These are phyloP conservation scores for Cichladusa arquata DNA, from an alignment of 2,113 vertebrate species.

Conservation along the genomic window DNA sequence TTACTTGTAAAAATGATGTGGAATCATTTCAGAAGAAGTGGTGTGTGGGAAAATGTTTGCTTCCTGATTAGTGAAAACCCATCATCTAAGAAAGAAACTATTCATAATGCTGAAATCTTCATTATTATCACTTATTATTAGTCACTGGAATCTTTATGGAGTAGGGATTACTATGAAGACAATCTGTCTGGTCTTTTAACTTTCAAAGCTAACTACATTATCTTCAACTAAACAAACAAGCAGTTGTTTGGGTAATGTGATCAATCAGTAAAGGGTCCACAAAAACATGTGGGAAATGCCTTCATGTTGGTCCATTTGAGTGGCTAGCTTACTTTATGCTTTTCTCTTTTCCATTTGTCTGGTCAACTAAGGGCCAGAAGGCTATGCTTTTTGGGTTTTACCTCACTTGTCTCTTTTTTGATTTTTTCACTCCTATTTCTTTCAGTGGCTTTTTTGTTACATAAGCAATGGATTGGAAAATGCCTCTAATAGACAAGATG, in stretches of 20 bases:
- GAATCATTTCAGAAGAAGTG: background rate
- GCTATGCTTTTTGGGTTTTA: background rate
- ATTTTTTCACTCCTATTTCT: background rate
- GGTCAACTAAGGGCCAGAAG: background rate
- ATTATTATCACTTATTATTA: background rate
- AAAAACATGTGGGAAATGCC: background rate
- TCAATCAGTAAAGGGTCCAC: background rate
- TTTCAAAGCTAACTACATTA: background rate
- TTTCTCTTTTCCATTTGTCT: background rate
- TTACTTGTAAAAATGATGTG: background rate
- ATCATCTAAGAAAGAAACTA: background rate
- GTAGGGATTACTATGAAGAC: background rate
- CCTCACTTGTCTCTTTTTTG: background rate
- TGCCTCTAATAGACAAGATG: background rate
- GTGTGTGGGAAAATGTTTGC: background rate
- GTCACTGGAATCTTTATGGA: background rate
- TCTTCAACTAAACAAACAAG: background rate
- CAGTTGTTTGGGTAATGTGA: background rate
- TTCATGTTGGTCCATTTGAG: background rate
- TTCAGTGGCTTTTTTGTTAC: background rate
- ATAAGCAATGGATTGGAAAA: background rate
- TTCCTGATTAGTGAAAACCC: background rate
- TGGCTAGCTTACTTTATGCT: background rate
- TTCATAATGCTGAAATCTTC: background rate
- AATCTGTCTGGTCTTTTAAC: background rate